phyloP scores from a whole-genome alignment of 2,888 invertebrate species.

The Drosophila dives region DNA sequence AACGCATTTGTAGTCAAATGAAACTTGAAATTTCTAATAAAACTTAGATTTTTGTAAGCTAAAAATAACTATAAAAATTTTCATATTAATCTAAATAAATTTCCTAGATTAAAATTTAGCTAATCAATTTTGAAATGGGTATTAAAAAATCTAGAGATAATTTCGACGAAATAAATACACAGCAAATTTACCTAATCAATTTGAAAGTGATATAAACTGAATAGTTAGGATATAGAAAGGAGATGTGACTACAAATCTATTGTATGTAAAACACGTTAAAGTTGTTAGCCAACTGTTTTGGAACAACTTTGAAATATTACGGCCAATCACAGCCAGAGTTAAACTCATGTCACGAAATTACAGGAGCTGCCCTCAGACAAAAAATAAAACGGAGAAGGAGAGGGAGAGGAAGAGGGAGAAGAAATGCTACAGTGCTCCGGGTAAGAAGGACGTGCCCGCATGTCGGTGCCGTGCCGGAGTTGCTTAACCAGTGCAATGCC shows the following conservation, averaged over 20 bases:
- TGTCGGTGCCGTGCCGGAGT: slow-evolving; percentile 13
- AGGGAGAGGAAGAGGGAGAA: not conserved
- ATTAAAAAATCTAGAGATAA: not conserved
- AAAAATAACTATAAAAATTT: too few relatives aligned
- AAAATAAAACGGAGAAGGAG: not conserved
- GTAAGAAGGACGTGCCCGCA: slow-evolving; percentile 52
- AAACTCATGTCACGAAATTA: slow-evolving; percentile 29
- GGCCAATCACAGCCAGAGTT: slow-evolving; percentile 32
- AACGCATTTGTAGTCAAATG: too few relatives aligned
- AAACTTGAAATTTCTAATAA: too few relatives aligned
- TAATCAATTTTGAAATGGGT: not conserved
- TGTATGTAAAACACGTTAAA: not conserved
- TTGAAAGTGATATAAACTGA: not conserved
- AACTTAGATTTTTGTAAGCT: too few relatives aligned
- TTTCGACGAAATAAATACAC: not conserved
- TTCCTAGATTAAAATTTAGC: not conserved
- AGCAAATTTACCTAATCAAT: not conserved
- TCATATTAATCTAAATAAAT: not conserved
- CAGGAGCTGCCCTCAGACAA: slow-evolving; percentile 25
- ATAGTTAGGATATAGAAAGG: not conserved
- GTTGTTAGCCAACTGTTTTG: not conserved
- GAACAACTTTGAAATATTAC: slow-evolving; percentile 15
- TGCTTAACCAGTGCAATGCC: slow-evolving; percentile 15
- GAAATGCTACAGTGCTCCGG: not conserved
- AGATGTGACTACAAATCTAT: not conserved